phyloP scores from a whole-genome alignment of 2,797 vertebrate species.

The Artibeus lituratus region DNA sequence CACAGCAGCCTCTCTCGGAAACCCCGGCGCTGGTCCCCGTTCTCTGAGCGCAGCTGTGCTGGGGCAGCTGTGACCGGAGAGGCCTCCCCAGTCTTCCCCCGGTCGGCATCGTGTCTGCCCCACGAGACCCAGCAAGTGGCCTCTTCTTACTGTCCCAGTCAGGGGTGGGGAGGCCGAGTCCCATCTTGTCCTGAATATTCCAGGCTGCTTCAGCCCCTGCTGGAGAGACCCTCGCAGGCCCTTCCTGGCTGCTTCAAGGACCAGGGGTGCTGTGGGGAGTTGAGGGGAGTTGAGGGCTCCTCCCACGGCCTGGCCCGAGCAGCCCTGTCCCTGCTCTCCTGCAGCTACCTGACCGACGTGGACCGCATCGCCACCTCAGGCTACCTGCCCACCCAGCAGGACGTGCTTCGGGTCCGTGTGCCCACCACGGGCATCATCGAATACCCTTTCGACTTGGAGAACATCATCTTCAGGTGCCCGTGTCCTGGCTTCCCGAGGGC shows the following conservation, averaged over 20 bases:
- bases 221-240: neutral
- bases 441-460: constrained; percentile 95
- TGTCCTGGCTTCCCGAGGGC: accelerated
- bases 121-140: neutral
- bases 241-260: neutral
- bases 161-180: neutral
- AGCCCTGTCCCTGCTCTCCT: neutral
- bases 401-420: constrained; percentile 95
- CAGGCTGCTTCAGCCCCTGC: neutral
- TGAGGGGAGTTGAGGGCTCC: too few species aligned
- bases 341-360: constrained; percentile 93
- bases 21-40: too few species aligned
- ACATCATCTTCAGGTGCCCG: constrained; percentile 93
- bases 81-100: neutral
- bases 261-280: too few species aligned
- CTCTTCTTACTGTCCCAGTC: neutral
- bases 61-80: neutral
- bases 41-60: neutral
- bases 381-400: constrained; percentile 96
- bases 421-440: constrained; percentile 98
- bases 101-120: neutral
- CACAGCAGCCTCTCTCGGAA: neutral
- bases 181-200: neutral
- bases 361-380: constrained; percentile 91
- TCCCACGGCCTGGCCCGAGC: neutral